These are phyloP conservation scores for Notamacropus eugenii DNA, from an alignment of 2,797 vertebrate genomes.

Conservation along the genomic window DNA sequence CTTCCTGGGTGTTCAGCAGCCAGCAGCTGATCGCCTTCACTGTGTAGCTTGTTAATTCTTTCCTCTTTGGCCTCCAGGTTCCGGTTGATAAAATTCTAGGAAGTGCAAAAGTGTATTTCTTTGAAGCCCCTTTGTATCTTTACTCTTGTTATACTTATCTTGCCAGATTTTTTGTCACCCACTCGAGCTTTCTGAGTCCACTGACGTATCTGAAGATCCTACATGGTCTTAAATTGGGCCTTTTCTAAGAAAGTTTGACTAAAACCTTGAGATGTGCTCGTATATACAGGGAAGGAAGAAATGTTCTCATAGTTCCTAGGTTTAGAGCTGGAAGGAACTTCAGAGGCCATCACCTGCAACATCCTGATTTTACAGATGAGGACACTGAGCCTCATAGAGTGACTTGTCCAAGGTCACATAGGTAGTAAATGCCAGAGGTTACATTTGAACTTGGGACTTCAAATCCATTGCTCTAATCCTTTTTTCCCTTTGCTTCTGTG, in stretches of 20 bases:
- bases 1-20: conserved; percentile 90
- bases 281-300: not conserved
- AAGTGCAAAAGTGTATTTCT: not conserved
- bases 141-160: not conserved
- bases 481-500: not conserved
- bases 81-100: conserved; percentile 94
- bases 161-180: not conserved
- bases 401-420: not conserved
- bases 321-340: not conserved
- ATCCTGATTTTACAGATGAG: not conserved
- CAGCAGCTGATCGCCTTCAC: conserved; percentile 92
- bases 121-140: not conserved
- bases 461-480: not conserved
- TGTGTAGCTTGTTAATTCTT: conserved; percentile 92
- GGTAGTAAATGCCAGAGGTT: not conserved
- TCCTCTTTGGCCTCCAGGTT: conserved; percentile 95
- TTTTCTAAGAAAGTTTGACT: not conserved
- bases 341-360: not conserved
- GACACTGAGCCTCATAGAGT: not conserved
- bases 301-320: not conserved
- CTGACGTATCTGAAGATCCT: not conserved
- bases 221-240: not conserved
- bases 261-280: not conserved
- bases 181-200: not conserved
- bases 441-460: not conserved